These are phyloP conservation scores for Epizoanthus fatuus DNA, from an alignment of 92 coral and sea anemone genomes.

Conservation along the genomic window DNA sequence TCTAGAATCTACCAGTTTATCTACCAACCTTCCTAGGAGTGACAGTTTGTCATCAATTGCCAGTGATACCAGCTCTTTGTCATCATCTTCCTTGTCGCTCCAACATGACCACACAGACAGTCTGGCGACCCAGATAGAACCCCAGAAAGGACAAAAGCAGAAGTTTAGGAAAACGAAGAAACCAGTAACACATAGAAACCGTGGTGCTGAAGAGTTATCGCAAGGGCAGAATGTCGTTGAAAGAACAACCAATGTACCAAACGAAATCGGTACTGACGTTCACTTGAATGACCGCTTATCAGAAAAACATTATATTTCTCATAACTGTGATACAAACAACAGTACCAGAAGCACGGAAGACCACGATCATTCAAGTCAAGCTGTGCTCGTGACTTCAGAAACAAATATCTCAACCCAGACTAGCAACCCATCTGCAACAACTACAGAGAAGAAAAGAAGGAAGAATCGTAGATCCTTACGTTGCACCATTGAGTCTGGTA, in stretches of 20 bases:
- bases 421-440: background rate
- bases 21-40: background rate
- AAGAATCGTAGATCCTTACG: background rate
- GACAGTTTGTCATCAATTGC: conserved; percentile 2
- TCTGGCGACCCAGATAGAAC: background rate
- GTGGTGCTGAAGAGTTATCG: background rate
- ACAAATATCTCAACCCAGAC: background rate
- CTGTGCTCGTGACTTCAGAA: background rate
- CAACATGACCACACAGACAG: background rate
- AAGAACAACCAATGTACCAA: too few relatives aligned
- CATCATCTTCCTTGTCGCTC: background rate
- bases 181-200: background rate
- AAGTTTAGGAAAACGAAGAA: background rate
- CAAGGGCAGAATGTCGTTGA: background rate
- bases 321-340: background rate
- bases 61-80: conserved; percentile 11
- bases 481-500: background rate
- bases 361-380: background rate
- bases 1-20: too few relatives aligned
- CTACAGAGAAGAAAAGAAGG: background rate
- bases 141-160: background rate
- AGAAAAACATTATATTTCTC: too few relatives aligned
- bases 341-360: background rate
- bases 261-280: too few relatives aligned
- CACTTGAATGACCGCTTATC: too few relatives aligned